Base-by-base conservation (phyloP, 2,888 invertebrate genomes). In the Lagria hirta region DNA sequence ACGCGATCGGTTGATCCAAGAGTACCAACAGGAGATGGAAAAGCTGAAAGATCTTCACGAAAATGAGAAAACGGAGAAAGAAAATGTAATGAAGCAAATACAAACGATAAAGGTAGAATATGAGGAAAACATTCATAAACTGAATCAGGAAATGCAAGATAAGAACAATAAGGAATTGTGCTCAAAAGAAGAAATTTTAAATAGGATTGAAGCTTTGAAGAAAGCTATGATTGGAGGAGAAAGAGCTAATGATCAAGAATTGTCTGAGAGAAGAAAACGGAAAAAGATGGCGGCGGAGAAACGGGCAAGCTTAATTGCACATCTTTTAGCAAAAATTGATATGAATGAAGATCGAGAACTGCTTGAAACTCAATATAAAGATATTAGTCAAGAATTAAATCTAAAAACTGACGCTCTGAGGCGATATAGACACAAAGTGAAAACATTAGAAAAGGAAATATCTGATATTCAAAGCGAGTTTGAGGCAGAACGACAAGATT, bases 201-300 rank as follows among this genome's bases (percentile, higher is more conserved):
- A 61, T 20, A 61, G 71, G 33, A 69, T 71, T 4, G 65, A 66
- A 62, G 76, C 78, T 43, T 73, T 90, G 11, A 83, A 90, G 62
- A 78, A 82, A 26, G 80, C 82, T 35, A 79, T 91, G 74, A 86
- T 91, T 22, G 89, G 89, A 1, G 89, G 89, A 0, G 89, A 90
- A 61, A 77, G 82, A 54, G 83, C 81, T 0, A 75, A 84, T 61
- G 88, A 90, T 66, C 73, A 75, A 21, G 84, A 84, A 55, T 65
- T 87, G 17, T 84, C 83, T 47, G 86, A 87, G 60, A 78, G 79
- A 51, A 71, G 86, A 27, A 76, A 78, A 56, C 78, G 77, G 57
- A 83, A 83, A 60, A 83, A 84, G 66, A 70, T 77, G 45, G 81
- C 83, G 30, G 86, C 87, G 0, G 86, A 88, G 61, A 78, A 81